These are phyloP conservation scores for Gobio gobio DNA, from an alignment of 2,113 vertebrate genomes.

Conservation along the genomic window DNA sequence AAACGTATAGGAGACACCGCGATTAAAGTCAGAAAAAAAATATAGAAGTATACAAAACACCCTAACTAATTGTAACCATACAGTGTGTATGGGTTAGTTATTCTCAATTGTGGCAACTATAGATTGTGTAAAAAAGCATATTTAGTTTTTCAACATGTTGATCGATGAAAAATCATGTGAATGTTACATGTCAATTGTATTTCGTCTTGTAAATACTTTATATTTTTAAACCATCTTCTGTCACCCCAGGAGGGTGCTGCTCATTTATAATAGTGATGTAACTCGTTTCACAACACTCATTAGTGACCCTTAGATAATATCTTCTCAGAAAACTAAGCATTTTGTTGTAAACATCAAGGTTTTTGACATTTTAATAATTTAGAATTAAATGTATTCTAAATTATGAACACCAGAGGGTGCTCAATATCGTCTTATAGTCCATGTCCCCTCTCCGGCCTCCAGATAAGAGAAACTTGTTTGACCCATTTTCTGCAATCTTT, in stretches of 20 bases:
- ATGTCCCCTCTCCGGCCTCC: background rate
- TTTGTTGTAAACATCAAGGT: background rate
- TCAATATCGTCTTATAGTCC: background rate
- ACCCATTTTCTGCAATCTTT: background rate
- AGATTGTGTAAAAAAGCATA: no score
- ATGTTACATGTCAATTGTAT: no score
- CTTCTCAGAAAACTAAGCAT: background rate
- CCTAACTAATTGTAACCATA: background rate
- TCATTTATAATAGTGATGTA: background rate
- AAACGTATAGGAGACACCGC: no score
- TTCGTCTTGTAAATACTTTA: no score
- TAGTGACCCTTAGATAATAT: background rate
- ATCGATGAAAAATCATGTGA: no score
- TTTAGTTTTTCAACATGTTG: no score
- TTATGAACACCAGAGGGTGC: conserved; percentile 33
- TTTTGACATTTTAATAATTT: background rate
- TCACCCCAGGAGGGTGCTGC: background rate
- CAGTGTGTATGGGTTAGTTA: background rate
- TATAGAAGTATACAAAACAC: background rate
- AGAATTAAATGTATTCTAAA: background rate
- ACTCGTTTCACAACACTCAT: no score
- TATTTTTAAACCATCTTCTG: background rate
- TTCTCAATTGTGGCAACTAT: background rate
- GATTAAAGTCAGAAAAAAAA: no score
- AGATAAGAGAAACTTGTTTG: conserved; percentile 15